phyloP scores from a whole-genome alignment of 2,888 invertebrate species.

The Perizoma flavofasciatum region DNA sequence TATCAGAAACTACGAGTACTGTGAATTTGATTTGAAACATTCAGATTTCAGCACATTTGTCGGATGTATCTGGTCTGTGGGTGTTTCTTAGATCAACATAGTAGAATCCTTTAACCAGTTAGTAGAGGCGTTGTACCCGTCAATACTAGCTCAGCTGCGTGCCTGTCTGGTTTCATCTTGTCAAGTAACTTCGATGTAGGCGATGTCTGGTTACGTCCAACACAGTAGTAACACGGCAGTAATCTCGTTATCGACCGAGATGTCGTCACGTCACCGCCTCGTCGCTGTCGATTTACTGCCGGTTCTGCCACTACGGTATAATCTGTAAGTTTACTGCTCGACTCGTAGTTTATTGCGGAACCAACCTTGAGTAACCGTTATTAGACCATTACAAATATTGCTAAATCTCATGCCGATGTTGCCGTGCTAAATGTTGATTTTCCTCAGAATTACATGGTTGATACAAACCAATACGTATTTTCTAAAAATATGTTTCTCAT shows the following conservation, averaged over 20 bases:
- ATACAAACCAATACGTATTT: neutral
- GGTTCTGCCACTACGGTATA: constrained; percentile 31
- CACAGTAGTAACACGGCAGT: constrained; percentile 35
- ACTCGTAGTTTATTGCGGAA: constrained; percentile 42
- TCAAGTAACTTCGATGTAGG: constrained; percentile 18
- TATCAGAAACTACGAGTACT: too few species aligned
- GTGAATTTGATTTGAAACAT: neutral
- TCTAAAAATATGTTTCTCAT: neutral
- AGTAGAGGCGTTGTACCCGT: constrained; percentile 15
- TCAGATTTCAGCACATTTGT: constrained; percentile 7
- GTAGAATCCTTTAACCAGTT: constrained; percentile 26
- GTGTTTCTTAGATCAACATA: constrained; percentile 17
- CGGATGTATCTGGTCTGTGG: too few species aligned
- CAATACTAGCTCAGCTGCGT: constrained; percentile 15
- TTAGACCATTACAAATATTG: constrained; percentile 31
- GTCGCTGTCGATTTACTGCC: constrained; percentile 47
- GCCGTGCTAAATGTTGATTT: constrained; percentile 8
- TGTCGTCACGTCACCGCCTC: constrained; percentile 48
- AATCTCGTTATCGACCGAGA: constrained; percentile 54
- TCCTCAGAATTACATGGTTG: constrained; percentile 6
- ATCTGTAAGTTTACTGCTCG: constrained; percentile 40
- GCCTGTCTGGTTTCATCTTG: constrained; percentile 25
- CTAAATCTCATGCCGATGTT: constrained; percentile 23
- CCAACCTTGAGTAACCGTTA: constrained; percentile 36
- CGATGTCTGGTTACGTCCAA: constrained; percentile 15